phyloP scores from a whole-genome alignment of 1,140 invertebrate genomes.

The Odontomachus brunneus region DNA sequence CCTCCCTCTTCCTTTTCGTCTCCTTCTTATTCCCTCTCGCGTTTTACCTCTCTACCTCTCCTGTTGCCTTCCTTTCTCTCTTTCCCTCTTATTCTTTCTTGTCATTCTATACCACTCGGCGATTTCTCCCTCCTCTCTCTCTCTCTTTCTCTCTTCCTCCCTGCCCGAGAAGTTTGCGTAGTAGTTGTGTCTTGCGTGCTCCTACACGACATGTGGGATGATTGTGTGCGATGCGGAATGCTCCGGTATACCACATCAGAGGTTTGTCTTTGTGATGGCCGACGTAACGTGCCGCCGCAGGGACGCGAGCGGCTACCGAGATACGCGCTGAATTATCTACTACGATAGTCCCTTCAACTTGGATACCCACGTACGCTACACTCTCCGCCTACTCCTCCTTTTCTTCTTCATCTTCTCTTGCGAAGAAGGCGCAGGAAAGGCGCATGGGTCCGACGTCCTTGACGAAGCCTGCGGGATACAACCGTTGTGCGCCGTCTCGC shows the following conservation, averaged over 20 bases:
- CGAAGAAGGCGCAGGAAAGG: conserved; percentile 35
- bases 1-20: conserved; percentile 36
- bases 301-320: conserved; percentile 82
- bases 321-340: conserved; percentile 85
- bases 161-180: conserved; percentile 8
- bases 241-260: conserved; percentile 79
- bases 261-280: conserved; percentile 85
- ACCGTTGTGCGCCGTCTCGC: conserved; percentile 45
- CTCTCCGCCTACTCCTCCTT: conserved; percentile 70
- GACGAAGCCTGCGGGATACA: conserved; percentile 50
- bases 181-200: conserved; percentile 33
- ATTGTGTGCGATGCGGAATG: conserved; percentile 81
- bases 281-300: conserved; percentile 77
- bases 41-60: conserved; percentile 12
- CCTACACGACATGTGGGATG: conserved; percentile 77
- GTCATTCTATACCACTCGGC: conserved; percentile 34
- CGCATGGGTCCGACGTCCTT: conserved; percentile 44
- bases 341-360: conserved; percentile 80
- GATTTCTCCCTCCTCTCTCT: background rate
- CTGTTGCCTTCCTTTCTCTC: conserved; percentile 22
- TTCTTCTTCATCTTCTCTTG: conserved; percentile 62
- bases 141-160: conserved; percentile 15
- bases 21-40: background rate
- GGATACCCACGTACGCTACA: conserved; percentile 74
- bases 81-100: conserved; percentile 39